Conservation (phyloP, 2,888 invertebrate genomes). For the Resseliella maxima region DNA sequence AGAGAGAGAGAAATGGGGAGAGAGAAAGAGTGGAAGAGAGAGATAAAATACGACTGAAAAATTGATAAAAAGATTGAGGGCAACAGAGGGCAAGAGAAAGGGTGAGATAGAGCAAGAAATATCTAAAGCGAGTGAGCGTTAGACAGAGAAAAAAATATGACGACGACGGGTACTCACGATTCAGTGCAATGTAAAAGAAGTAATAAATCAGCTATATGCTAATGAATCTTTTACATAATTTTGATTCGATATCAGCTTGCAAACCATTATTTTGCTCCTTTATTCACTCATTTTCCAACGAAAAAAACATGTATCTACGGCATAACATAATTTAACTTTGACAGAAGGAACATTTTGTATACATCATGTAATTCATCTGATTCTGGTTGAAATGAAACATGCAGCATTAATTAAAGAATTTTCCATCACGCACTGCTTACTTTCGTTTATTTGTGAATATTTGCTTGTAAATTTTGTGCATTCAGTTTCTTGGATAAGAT, state of each 20-base stretch:
- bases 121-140: too few species aligned
- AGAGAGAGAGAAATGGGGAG: too few species aligned
- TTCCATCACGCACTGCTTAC: not conserved
- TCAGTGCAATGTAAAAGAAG: not conserved
- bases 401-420: not conserved
- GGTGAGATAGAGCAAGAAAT: not conserved
- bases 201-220: constrained; percentile 25
- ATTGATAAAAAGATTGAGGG: too few species aligned
- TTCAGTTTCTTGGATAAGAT: too few species aligned
- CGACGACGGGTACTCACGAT: not conserved
- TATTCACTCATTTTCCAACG: not conserved
- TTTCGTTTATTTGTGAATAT: too few species aligned
- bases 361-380: not conserved
- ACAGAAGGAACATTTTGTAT: not conserved
- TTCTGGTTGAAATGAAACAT: not conserved
- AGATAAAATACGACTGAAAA: too few species aligned
- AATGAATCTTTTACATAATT: not conserved
- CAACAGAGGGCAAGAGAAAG: too few species aligned
- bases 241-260: not conserved
- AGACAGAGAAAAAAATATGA: too few species aligned
- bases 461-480: too few species aligned
- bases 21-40: too few species aligned
- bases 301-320: not conserved
- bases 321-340: not conserved
- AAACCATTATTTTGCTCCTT: not conserved